Percentiles rank a stretch among this genome's conserved stretches.
Evolutionary conservation across 2,113 vertebrate genomes (phyloP).

Genomic region (Apteryx owenii): DNA sequence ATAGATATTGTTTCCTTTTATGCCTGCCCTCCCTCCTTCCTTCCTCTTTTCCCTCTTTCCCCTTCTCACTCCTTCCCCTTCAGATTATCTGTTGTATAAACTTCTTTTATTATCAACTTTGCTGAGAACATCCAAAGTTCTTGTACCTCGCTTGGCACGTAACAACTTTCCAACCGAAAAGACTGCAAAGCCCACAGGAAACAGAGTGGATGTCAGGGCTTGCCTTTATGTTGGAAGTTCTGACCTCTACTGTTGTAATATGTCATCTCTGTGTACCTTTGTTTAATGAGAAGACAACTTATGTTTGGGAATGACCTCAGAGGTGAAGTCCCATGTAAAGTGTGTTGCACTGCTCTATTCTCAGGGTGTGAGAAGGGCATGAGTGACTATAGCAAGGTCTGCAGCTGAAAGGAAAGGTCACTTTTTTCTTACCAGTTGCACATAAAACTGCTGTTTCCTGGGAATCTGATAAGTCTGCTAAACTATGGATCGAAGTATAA

Average conservation of each 20-base stretch:
- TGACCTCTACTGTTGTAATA: background rate
- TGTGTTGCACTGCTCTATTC: background rate
- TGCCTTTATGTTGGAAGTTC: background rate
- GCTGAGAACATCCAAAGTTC: background rate
- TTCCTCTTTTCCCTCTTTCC: background rate
- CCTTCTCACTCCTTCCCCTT: background rate
- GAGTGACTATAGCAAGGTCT: background rate
- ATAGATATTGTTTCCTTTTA: background rate
- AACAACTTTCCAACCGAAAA: background rate
- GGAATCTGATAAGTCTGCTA: background rate
- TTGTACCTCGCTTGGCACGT: background rate
- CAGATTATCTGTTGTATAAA: background rate
- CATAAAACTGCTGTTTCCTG: background rate
- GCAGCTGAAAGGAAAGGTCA: background rate
- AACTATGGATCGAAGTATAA: background rate
- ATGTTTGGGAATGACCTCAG: background rate
- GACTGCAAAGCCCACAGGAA: background rate
- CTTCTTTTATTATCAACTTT: background rate
- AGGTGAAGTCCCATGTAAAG: background rate
- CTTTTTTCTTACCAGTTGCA: background rate
- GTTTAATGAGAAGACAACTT: background rate
- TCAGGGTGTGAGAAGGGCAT: background rate
- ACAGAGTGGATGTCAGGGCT: background rate
- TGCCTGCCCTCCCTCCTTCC: background rate
- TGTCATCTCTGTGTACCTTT: background rate